These are phyloP conservation scores for Hypocryptadius cinnamomeus DNA, from an alignment of 2,113 vertebrate genomes.

Conservation along the genomic window DNA sequence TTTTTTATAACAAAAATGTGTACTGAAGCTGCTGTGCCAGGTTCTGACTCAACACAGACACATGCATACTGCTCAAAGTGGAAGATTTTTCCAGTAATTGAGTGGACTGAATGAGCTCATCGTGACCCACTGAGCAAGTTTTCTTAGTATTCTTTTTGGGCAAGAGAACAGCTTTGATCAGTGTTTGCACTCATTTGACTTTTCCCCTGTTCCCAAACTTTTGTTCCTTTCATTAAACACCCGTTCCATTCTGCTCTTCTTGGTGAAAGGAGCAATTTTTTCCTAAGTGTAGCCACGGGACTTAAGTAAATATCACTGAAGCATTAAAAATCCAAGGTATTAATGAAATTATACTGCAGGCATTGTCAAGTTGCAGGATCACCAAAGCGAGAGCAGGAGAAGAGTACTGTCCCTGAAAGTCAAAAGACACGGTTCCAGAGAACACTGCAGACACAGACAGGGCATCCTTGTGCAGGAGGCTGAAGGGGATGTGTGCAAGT, in stretches of 20 bases:
- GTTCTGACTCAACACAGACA: conserved; percentile 54
- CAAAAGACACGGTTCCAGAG: rapidly evolving
- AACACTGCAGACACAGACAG: background rate
- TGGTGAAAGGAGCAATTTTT: background rate
- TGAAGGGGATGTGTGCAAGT: background rate
- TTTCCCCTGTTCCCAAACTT: conserved; percentile 35
- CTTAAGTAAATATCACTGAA: background rate
- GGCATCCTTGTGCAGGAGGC: background rate
- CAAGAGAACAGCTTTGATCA: conserved; percentile 19
- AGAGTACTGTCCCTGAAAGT: background rate
- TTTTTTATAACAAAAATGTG: conserved; percentile 44
- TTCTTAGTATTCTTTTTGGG: conserved; percentile 36
- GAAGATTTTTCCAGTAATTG: conserved; percentile 58
- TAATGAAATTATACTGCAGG: background rate
- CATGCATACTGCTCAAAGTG: conserved; percentile 26
- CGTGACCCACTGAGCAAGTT: conserved; percentile 51
- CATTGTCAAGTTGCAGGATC: background rate
- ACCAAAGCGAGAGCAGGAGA: background rate
- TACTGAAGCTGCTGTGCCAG: conserved; percentile 22
- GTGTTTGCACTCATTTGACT: conserved; percentile 39
- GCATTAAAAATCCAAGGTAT: background rate
- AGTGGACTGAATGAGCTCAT: conserved; percentile 55
- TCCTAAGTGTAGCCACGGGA: background rate
- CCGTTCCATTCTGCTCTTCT: background rate
- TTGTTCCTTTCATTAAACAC: conserved; percentile 15